Evolutionary conservation across 1,140 invertebrate species (phyloP), one percentile per base, ranked within the genome.

Genomic region (Trialeurodes vaporariorum): DNA sequence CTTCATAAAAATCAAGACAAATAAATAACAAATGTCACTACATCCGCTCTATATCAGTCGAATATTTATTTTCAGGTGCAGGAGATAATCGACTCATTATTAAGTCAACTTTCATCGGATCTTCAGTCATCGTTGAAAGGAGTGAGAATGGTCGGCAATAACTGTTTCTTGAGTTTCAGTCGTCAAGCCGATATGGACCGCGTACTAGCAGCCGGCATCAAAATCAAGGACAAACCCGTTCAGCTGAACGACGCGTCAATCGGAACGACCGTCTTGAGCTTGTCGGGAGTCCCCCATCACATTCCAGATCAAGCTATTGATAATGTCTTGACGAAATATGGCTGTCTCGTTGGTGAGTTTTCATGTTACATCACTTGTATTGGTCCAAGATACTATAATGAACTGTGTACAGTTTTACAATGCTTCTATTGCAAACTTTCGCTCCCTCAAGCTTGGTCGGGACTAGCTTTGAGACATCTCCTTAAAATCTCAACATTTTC

Each of bases 201-300:
- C 21, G 70, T 77, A 25, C 68, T 76, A 22, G 68, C 68, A 26
- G 67, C 70, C 11, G 73, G 76, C 1, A 66, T 78, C 17, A 72
- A 68, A 1, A 71, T 78, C 23, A 69, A 76, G 21, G 77, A 73
- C 13, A 67, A 69, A 11, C 69, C 70, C 0, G 70, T 79, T 1
- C 69, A 69, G 49, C 69, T 78, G 61, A 71, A 75, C 62, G 78
- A 79, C 70, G 75, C 76, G 21, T 73, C 73, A 0, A 61, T 70
- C 24, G 76, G 77, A 11, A 72, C 77, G 12, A 69, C 74, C 17
- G 72, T 78, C 21, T 65, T 79, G 26, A 71, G 73, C 2, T 71
- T 79, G 17, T 73, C 75, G 1, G 78, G 78, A 17, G 78, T 79
- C 17, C 77, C 78, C 17, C 76, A 79, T 66, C 73, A 78, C 64